These are phyloP conservation scores for Bombus confusus DNA, from an alignment of 1,140 invertebrate species.

Conservation along the genomic window DNA sequence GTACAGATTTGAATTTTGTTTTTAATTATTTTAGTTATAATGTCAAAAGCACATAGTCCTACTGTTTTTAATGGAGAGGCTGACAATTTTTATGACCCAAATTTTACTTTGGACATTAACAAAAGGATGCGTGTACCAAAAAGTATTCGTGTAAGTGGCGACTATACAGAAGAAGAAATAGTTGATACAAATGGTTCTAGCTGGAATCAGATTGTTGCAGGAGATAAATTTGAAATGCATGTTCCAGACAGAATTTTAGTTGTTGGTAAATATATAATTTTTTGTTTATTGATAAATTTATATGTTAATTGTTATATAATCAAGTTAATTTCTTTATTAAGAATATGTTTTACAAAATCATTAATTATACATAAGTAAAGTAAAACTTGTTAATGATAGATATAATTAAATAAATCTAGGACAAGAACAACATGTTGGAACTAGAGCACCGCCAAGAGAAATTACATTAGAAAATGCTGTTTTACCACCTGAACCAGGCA, in stretches of 20 bases:
- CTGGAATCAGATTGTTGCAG: slow-evolving; percentile 84
- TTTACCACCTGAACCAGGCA: slow-evolving; percentile 87
- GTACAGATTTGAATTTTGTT: background rate
- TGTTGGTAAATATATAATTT: slow-evolving; percentile 83
- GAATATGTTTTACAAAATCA: background rate
- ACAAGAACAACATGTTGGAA: slow-evolving; percentile 92
- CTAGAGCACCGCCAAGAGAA: slow-evolving; percentile 91
- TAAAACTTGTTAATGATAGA: background rate
- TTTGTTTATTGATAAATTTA: background rate
- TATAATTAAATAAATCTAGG: slow-evolving; percentile 77
- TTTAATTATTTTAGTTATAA: slow-evolving; percentile 74
- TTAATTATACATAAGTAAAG: slow-evolving; percentile 7
- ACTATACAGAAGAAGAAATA: slow-evolving; percentile 85
- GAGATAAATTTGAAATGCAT: slow-evolving; percentile 92
- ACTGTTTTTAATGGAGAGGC: slow-evolving; percentile 85
- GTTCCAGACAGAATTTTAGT: slow-evolving; percentile 96
- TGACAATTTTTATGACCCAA: slow-evolving; percentile 87
- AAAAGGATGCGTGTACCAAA: slow-evolving; percentile 91
- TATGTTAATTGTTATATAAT: background rate
- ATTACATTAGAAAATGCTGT: slow-evolving; percentile 92
- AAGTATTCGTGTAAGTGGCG: slow-evolving; percentile 88
- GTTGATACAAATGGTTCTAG: slow-evolving; percentile 83
- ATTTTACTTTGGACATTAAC: slow-evolving; percentile 89
- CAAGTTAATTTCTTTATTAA: background rate
- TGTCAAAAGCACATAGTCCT: slow-evolving; percentile 85